A percentile compares a stretch with the other conserved stretches of the same genome.
Conservation (phyloP, 2,797 vertebrate species). For the Natrix natrix region DNA sequence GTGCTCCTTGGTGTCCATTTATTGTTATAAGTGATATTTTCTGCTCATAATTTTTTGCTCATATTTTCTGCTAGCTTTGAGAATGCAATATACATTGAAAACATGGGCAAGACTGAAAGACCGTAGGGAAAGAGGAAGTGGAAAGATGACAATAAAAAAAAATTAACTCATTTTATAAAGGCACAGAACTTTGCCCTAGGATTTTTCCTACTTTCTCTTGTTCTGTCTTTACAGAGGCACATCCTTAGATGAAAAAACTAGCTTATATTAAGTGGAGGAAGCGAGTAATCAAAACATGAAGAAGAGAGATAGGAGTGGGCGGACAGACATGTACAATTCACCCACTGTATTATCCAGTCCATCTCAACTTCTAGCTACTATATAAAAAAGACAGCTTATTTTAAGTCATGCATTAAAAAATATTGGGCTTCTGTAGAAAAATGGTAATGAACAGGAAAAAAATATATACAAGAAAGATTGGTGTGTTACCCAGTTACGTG, state of each 20-base stretch:
- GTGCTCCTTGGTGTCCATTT: not conserved
- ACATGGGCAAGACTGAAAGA: not conserved
- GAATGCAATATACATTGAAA: not conserved
- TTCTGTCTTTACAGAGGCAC: not conserved
- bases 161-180: not conserved
- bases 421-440: not conserved
- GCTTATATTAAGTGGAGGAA: not conserved
- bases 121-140: not conserved
- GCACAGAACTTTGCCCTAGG: not conserved
- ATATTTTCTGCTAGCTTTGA: fast-evolving
- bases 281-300: not conserved
- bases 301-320: not conserved
- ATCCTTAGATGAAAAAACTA: not conserved
- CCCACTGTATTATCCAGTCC: not conserved
- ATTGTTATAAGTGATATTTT: not conserved
- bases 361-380: not conserved
- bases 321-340: not conserved
- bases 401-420: not conserved
- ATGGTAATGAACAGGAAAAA: not conserved
- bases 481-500: not conserved
- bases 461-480: not conserved
- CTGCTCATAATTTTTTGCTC: not conserved
- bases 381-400: not conserved
- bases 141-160: not conserved
- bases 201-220: not conserved